These are phyloP conservation scores for Hoplodrina blanda DNA, from an alignment of 2,888 invertebrate genomes.

Conservation along the genomic window DNA sequence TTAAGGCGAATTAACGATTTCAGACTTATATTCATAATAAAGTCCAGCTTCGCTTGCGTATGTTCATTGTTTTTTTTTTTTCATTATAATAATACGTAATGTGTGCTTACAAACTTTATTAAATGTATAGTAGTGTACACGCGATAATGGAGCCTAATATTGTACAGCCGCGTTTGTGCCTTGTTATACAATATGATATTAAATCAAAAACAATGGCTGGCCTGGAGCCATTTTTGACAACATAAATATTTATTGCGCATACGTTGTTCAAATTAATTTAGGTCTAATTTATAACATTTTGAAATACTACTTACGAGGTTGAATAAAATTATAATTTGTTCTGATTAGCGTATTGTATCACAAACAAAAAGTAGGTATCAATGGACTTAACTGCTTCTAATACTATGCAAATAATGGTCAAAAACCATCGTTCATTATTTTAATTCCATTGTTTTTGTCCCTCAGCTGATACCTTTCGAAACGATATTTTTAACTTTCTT, in stretches of 20 bases:
- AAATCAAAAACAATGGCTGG: slow-evolving; percentile 49
- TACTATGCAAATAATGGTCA: too few relatives aligned
- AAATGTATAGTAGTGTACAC: slow-evolving; percentile 4
- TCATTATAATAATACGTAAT: neutral
- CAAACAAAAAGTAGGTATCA: neutral
- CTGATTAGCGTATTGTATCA: neutral
- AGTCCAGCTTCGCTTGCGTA: too few relatives aligned
- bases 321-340: neutral
- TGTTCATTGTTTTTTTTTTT: too few relatives aligned
- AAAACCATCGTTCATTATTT: too few relatives aligned
- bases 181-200: slow-evolving; percentile 33
- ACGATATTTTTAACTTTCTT: too few relatives aligned
- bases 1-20: too few relatives aligned
- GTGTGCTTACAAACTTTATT: slow-evolving; percentile 2
- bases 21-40: too few relatives aligned
- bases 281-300: slow-evolving; percentile 12
- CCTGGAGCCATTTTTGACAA: slow-evolving; percentile 40
- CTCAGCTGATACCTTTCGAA: too few relatives aligned
- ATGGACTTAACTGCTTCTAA: too few relatives aligned
- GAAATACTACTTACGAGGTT: neutral
- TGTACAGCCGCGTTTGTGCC: slow-evolving; percentile 40
- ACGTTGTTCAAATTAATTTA: slow-evolving; percentile 24
- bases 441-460: too few relatives aligned
- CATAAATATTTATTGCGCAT: slow-evolving; percentile 42
- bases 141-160: slow-evolving; percentile 35